Evolutionary conservation across 2,888 invertebrate species (phyloP).

Genomic region (Pseudeuparius sepicola): DNA sequence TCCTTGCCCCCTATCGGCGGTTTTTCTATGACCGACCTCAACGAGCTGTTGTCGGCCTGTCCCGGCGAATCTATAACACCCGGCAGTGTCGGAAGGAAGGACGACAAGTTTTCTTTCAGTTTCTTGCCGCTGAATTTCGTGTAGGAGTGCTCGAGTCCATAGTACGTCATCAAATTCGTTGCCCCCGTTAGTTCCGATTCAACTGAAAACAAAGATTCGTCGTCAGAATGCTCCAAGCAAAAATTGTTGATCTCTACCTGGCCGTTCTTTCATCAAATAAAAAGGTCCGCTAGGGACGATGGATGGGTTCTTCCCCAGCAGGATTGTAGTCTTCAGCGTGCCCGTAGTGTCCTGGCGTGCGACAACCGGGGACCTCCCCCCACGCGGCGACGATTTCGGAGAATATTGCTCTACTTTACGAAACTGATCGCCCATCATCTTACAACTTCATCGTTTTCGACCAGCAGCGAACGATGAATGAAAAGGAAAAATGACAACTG

Average conservation of each 20-base stretch:
- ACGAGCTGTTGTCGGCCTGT: conserved; percentile 73
- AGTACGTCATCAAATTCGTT: conserved; percentile 92
- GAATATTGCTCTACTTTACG: conserved; percentile 90
- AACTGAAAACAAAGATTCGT: conserved; percentile 43
- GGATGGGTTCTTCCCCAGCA: conserved; percentile 91
- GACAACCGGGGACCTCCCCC: conserved; percentile 90
- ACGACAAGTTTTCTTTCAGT: conserved; percentile 87
- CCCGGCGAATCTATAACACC: conserved; percentile 93
- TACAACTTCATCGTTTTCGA: conserved; percentile 45
- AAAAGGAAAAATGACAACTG: too few relatives aligned
- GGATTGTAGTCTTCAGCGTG: conserved; percentile 94
- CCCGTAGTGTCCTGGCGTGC: conserved; percentile 95
- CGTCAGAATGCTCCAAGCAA: not conserved
- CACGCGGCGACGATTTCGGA: conserved; percentile 88
- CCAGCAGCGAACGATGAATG: too few relatives aligned
- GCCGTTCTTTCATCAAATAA: conserved; percentile 95
- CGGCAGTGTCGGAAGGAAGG: conserved; percentile 89
- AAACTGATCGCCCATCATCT: conserved; percentile 89
- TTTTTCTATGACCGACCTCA: conserved; percentile 90
- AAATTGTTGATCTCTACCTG: conserved; percentile 60
- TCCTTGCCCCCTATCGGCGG: conserved; percentile 90
- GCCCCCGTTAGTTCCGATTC: conserved; percentile 92
- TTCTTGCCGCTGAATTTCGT: conserved; percentile 97
- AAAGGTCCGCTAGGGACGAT: conserved; percentile 97
- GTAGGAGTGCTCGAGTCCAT: conserved; percentile 94